A percentile compares a stretch with the other conserved stretches of the same genome.
These are phyloP conservation scores for Cebus imitator DNA, from an alignment of 2,113 vertebrate species.

Conservation along the genomic window DNA sequence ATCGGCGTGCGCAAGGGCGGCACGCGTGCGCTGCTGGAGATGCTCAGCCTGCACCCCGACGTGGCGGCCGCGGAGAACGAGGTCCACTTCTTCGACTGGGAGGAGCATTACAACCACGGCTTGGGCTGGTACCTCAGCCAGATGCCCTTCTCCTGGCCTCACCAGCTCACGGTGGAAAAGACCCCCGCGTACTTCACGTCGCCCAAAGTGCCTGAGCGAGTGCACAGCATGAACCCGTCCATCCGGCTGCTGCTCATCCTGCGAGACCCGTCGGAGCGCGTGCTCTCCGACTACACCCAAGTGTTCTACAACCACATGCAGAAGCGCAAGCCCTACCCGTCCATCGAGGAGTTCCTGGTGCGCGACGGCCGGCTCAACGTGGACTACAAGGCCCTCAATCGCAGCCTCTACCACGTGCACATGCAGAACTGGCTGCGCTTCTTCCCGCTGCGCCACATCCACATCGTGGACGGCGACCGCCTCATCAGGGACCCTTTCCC, in stretches of 20 bases:
- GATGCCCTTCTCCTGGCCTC: slow-evolving; percentile 92
- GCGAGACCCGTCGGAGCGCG: slow-evolving; percentile 94
- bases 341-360: slow-evolving; percentile 92
- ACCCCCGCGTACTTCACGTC: slow-evolving; percentile 98
- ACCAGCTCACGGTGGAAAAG: slow-evolving; percentile 96
- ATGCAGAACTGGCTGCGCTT: slow-evolving; percentile 94
- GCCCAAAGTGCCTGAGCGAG: slow-evolving; percentile 91
- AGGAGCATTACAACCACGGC: slow-evolving; percentile 93
- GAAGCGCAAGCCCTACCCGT: slow-evolving; percentile 93
- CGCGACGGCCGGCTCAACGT: slow-evolving; percentile 91
- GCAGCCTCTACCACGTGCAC: slow-evolving; percentile 94
- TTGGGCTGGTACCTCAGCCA: slow-evolving; percentile 94
- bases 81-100: slow-evolving; percentile 99
- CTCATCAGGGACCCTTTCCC: slow-evolving; percentile 94
- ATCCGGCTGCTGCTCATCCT: slow-evolving; percentile 95
- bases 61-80: slow-evolving; percentile 94
- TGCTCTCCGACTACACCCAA: slow-evolving; percentile 98
- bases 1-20: slow-evolving; percentile 98
- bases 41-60: slow-evolving; percentile 94
- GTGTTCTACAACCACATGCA: slow-evolving; percentile 96
- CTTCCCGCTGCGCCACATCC: slow-evolving; percentile 91
- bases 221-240: slow-evolving; percentile 90
- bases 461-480: slow-evolving; percentile 95
- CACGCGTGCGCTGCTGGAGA: slow-evolving; percentile 96
- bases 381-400: slow-evolving; percentile 97